Conservation (phyloP, 2,797 vertebrate genomes). For the Cuculus canorus region DNA sequence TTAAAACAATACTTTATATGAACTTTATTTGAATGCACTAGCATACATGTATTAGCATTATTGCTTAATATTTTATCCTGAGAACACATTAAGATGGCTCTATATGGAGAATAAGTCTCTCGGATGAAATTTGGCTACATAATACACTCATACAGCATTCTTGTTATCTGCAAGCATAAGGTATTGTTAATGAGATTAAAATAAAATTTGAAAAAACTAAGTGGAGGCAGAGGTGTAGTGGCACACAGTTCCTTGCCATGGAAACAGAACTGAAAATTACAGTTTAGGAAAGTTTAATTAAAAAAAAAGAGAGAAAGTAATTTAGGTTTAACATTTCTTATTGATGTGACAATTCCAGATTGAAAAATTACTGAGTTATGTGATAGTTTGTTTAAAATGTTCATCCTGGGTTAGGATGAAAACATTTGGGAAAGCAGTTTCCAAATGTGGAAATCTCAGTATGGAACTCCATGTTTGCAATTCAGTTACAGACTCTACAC, state of each 20-base stretch:
- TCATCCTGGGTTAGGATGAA: not conserved
- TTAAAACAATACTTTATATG: conserved; percentile 45
- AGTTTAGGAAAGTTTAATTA: not conserved
- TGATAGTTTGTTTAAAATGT: not conserved
- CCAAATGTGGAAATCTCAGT: not conserved
- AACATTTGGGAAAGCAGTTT: not conserved
- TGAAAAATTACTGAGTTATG: not conserved
- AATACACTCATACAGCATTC: not conserved
- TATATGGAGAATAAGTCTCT: not conserved
- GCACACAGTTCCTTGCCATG: not conserved
- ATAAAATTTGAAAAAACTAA: not conserved
- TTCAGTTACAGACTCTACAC: not conserved
- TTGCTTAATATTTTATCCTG: conserved; percentile 41
- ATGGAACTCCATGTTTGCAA: accelerated
- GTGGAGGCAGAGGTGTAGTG: not conserved
- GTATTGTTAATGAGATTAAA: not conserved
- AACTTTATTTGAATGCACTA: conserved; percentile 49
- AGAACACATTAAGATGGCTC: not conserved
- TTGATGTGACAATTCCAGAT: not conserved
- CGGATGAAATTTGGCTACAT: not conserved
- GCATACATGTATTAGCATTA: conserved; percentile 34
- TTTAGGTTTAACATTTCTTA: not conserved
- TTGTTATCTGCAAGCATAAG: not conserved
- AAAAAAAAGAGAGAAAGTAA: not conserved
- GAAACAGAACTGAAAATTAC: not conserved